phyloP scores from a whole-genome alignment of 2,113 vertebrate species.

The Podarcis cretensis region DNA sequence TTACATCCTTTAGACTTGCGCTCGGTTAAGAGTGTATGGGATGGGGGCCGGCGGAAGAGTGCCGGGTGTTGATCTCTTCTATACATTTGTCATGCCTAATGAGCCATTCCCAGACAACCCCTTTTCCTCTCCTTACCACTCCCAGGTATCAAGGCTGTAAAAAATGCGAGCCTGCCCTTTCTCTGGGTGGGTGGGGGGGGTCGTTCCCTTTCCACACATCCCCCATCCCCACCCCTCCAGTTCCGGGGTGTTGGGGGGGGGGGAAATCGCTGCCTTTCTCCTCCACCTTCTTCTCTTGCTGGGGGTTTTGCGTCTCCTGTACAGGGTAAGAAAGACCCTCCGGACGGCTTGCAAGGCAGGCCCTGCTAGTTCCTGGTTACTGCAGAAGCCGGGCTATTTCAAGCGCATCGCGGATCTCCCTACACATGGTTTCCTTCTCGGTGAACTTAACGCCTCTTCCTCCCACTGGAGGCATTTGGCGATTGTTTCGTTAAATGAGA shows the following conservation, averaged over 20 bases:
- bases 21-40: not conserved
- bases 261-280: not conserved
- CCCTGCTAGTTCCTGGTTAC: not conserved
- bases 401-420: not conserved
- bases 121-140: not conserved
- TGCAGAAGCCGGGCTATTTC: not conserved
- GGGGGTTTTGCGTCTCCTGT: not conserved
- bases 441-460: not conserved
- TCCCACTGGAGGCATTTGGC: slow-evolving; percentile 24
- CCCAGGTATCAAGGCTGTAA: not conserved
- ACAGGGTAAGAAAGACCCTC: too few relatives aligned
- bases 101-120: not conserved
- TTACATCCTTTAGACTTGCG: not conserved
- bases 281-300: not conserved
- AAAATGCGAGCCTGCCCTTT: not conserved
- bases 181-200: not conserved
- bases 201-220: not conserved
- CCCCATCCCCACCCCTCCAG: not conserved
- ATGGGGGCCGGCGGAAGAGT: too few relatives aligned
- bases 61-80: not conserved
- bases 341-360: too few relatives aligned
- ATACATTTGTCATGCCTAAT: not conserved
- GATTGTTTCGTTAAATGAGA: slow-evolving; percentile 56
- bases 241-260: not conserved
- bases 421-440: not conserved